Evolutionary conservation across 2,888 invertebrate genomes (phyloP).

Genomic region (Cheilosia impressa): DNA sequence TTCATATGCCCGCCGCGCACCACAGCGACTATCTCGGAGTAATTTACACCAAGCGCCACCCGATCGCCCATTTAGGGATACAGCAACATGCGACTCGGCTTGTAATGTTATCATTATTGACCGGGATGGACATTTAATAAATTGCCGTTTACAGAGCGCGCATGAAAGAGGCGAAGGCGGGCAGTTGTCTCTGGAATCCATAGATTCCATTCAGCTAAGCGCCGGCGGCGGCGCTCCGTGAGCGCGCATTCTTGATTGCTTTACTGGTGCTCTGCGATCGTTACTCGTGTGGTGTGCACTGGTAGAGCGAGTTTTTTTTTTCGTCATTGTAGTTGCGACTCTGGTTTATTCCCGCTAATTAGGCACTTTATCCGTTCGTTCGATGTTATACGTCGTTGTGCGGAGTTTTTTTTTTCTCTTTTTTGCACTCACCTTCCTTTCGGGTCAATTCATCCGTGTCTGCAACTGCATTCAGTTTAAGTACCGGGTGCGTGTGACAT

Average conservation of each 20-base stretch:
- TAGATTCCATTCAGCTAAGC: conserved; percentile 65
- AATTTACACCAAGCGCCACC: conserved; percentile 75
- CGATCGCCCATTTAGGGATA: conserved; percentile 67
- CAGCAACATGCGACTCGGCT: conserved; percentile 51
- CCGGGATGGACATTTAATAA: conserved; percentile 72
- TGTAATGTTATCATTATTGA: conserved; percentile 74
- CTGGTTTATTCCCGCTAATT: conserved; percentile 52
- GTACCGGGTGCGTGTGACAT: conserved; percentile 71
- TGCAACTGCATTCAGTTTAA: conserved; percentile 64
- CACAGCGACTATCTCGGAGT: conserved; percentile 27
- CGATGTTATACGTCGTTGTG: conserved; percentile 36
- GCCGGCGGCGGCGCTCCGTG: conserved; percentile 66
- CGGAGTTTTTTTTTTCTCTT: conserved; percentile 10
- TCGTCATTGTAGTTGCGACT: background rate
- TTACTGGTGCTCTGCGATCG: conserved; percentile 42
- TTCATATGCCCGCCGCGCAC: background rate
- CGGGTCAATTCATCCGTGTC: conserved; percentile 35
- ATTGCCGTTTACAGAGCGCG: conserved; percentile 14
- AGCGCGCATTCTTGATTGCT: conserved; percentile 63
- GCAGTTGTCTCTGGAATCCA: conserved; percentile 46
- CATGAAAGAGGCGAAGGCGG: conserved; percentile 13
- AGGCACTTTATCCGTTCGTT: conserved; percentile 56
- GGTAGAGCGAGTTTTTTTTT: conserved; percentile 41
- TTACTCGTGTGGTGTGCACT: conserved; percentile 36
- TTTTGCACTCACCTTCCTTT: conserved; percentile 19